Base-by-base conservation (phyloP, 2,113 vertebrate genomes). In the human (Homo sapiens) region DNA sequence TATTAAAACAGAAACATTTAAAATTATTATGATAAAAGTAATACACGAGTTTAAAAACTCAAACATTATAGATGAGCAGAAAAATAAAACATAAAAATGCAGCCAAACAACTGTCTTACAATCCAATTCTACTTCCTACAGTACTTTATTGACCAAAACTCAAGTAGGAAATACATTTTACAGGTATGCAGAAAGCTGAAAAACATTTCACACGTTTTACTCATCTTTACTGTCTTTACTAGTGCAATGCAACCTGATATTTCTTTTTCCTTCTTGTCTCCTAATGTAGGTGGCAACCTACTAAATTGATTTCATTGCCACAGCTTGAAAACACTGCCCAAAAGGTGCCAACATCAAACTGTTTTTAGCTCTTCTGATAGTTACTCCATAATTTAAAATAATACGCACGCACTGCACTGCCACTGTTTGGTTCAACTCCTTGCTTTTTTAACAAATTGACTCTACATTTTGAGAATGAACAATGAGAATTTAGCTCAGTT, bases 31-130 rank as follows among this genome's bases (percentile, higher is more conserved):
- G 27, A 80, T 61, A 81, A 94, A 86, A 85, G 4, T 90, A 70
- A 61, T 79, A 70, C 5, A 88, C n/a, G 40, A 78, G 23, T 50
- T 88, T 52, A 40, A 91, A 94, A 88, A 35, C 40, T 88, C 57
- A 79, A 90, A 89, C 45, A 66, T 30, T 52, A 96, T 18, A 78
- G 9, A 52, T 59, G 8, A 93, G 23, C 50, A 84, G 61, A 89
- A 96, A 93, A 75, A 52, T 78, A 9, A 93, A 93, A 94, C 61
- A 91, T 48, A 79, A 95, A 89, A 96, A 93, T 72, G 48, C 8
- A 93, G 43, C 23, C 40, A 80, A 81, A 78, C 25, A 20, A 94
- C 20, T 32, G 6, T 48, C 32, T 27, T 17, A 82, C 16, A 90
- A 70, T 40, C 14, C 9, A 87, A 11, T 68, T 52, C 48, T 70